Evolutionary conservation across 2,113 vertebrate genomes (phyloP), one percentile per base, ranked within the genome.

Genomic region (Eonycteris spelaea): DNA sequence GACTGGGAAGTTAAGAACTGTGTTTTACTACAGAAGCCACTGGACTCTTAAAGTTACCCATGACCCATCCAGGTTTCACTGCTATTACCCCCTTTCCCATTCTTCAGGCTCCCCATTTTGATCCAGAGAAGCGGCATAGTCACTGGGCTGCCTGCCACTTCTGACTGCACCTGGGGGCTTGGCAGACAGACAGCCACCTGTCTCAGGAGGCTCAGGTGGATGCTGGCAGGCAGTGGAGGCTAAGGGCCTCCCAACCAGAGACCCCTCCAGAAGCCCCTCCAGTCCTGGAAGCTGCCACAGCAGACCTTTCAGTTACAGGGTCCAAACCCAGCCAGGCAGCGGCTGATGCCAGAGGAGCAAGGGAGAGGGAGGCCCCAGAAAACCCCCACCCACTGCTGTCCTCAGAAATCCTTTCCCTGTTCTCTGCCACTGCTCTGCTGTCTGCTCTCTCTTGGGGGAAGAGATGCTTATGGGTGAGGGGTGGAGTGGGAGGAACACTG

Each of bases 131-230:
- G 38, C 38, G 1, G 84, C 84, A 71, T 3, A 77, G 73, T 89
- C 94, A 70, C 89, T 95, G 96, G 95, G 97, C 96, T 75, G 77
- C 74, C 88, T 97, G 97, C 96, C 97, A 97, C 96, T 78, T 91
- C 86, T 1, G 57, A 67, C 91, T 75, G 73, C 82, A 88, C 96
- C 95, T 40, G 57, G 97, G 96, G 97, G 93, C 88, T 97, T 97
- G 97, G 97, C 97, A 96, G 61, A 65, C 38, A 83, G 85, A 96
- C 65, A 94, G 70, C 90, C 95, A 96, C 95, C 95, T 97, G 96
- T 97, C 96, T 97, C 28, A 1, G 75, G 59, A 97, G 95, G 91
- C 82, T 95, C 96, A 98, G 96, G 82, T 96, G 94, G 87, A 97
- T 91, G 77, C 63, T 33, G 61, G 53, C 67, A 74, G 92, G 90